Conservation (phyloP, 2,113 vertebrate species). For the Trachemys scripta region DNA sequence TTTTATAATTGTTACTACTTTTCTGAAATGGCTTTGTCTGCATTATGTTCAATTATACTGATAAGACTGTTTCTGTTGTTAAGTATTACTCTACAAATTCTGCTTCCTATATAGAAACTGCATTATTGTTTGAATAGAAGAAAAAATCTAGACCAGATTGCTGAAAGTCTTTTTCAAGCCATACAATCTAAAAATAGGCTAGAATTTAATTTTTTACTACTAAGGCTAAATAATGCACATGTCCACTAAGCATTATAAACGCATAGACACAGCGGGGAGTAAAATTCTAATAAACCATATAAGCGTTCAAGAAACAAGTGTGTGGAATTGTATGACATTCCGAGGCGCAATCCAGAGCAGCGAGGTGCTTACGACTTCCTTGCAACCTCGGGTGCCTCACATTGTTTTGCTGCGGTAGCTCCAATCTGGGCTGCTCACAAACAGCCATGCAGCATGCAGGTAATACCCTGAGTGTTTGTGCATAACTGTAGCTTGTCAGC, state of each 20-base stretch:
- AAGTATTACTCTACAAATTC: neutral
- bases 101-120: rapidly evolving
- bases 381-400: neutral
- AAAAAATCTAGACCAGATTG: neutral
- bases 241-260: neutral
- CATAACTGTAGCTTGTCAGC: neutral
- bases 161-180: neutral
- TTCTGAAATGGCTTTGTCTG: neutral
- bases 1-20: neutral
- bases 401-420: neutral
- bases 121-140: rapidly evolving
- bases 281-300: neutral
- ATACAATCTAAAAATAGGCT: neutral
- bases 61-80: neutral
- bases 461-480: neutral
- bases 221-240: neutral
- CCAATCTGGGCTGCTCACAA: neutral
- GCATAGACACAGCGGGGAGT: neutral
- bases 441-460: neutral
- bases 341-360: neutral
- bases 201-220: neutral
- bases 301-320: constrained; percentile 2
- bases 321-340: neutral
- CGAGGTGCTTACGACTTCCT: neutral
- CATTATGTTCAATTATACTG: neutral